phyloP scores from a whole-genome alignment of 2,888 invertebrate species.

The Ectobius pallidus region DNA sequence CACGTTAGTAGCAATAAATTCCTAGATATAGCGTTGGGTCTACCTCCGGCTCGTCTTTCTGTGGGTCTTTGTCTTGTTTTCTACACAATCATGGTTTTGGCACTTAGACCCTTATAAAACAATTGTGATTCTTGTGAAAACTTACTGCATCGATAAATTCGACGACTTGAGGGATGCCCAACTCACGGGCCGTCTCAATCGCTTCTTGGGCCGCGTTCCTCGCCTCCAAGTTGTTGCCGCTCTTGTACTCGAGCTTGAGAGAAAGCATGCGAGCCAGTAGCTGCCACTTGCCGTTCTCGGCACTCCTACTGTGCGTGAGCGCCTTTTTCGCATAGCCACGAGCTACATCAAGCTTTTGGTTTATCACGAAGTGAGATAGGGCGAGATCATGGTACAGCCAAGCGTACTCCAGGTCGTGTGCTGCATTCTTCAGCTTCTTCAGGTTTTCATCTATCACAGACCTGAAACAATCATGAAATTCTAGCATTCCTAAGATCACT shows the following conservation, averaged over 20 bases:
- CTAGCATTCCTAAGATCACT: constrained; percentile 48
- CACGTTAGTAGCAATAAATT: too few species aligned
- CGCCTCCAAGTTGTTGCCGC: constrained; percentile 59
- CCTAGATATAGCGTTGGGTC: too few species aligned
- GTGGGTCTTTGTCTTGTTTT: too few species aligned
- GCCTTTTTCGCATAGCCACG: constrained; percentile 48
- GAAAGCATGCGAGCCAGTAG: constrained; percentile 56
- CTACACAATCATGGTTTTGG: too few species aligned
- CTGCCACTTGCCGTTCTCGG: constrained; percentile 53
- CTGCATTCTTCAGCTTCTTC: constrained; percentile 48
- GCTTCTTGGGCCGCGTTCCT: constrained; percentile 51
- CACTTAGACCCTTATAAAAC: too few species aligned
- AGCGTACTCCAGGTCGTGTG: constrained; percentile 53
- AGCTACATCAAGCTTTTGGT: constrained; percentile 51
- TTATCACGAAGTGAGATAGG: constrained; percentile 53
- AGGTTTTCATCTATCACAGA: constrained; percentile 50
- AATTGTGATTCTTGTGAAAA: neutral
- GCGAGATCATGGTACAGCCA: constrained; percentile 59
- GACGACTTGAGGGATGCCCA: constrained; percentile 51
- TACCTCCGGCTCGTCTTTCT: too few species aligned
- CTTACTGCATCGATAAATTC: constrained; percentile 46
- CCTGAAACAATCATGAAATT: constrained; percentile 48
- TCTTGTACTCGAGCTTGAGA: constrained; percentile 55
- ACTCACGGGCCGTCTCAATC: constrained; percentile 49
- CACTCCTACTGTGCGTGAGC: constrained; percentile 50